These are phyloP conservation scores for Heterocephalus glaber DNA, from an alignment of 2,113 vertebrate genomes.

Conservation along the genomic window DNA sequence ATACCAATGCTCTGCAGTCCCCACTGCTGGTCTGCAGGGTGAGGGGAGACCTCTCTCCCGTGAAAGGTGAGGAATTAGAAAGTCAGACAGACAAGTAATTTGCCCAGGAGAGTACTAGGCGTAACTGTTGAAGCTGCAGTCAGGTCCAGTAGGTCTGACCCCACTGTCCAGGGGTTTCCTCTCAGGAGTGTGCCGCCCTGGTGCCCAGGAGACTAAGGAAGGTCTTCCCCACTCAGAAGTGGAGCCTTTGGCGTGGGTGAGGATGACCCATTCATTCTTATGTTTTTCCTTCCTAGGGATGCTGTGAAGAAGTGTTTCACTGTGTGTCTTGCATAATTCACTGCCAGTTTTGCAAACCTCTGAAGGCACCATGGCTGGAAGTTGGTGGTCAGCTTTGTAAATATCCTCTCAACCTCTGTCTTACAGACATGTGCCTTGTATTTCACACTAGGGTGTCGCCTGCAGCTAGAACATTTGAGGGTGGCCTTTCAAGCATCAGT, in stretches of 20 bases:
- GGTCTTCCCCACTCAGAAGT: not conserved
- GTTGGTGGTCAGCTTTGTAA: not conserved
- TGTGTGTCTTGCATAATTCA: slow-evolving; percentile 51
- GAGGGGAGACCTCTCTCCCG: not conserved
- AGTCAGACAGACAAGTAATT: not conserved
- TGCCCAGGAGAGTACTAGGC: not conserved
- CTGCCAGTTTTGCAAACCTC: not conserved
- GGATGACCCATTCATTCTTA: not conserved
- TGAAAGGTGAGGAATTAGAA: not conserved
- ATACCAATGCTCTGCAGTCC: not conserved
- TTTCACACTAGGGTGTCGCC: not conserved
- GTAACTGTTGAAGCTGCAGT: too few relatives aligned
- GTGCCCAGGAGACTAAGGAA: not conserved
- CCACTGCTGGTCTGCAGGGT: not conserved
- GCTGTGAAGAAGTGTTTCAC: slow-evolving; percentile 81
- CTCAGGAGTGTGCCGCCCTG: not conserved
- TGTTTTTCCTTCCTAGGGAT: slow-evolving; percentile 65
- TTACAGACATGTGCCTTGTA: slow-evolving; percentile 64
- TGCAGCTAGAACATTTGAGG: not conserved
- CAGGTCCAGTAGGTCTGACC: not conserved
- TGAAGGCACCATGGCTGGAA: not conserved
- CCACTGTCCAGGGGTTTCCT: not conserved
- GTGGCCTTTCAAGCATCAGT: not conserved
- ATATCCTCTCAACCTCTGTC: not conserved
- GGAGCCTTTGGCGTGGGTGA: not conserved